Evolutionary conservation across 2,888 invertebrate species (phyloP), one percentile per base, ranked within the genome.

Genomic region (Omphaloscelis lunosa): DNA sequence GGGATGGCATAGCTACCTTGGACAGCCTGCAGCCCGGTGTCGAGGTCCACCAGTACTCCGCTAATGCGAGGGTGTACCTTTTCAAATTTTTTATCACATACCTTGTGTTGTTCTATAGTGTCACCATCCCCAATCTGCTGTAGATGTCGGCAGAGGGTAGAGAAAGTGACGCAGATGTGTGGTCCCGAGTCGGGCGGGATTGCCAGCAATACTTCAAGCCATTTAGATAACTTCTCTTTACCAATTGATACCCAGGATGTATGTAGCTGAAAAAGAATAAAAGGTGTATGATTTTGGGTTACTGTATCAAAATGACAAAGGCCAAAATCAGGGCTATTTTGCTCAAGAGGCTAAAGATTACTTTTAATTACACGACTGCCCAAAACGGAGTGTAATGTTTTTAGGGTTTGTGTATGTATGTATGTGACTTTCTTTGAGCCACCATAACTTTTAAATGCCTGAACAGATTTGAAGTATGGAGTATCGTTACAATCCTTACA

Each of bases 131-230:
- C 96, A 6, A 92, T 93, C 72, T 97, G 93, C 90, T 82, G 96
- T 90, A 88, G 97, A 94, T 97, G 97, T 86, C 97, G 97, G 62
- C 97, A 97, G 71, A 98, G 95, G 58, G 97, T 97, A 75, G 98
- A 97, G 80, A 97, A 97, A 72, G 98, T 96, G 29, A 98, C 97
- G 74, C 98, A 97, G 59, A 97, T 92, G 80, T 97, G 97, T 61
- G 97, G 95, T 17, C 97, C 97, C 0, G 97, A 93, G 83, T 96
- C 97, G 0, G 97, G 91, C 29, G 97, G 95, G 73, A 96, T 91
- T 12, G 94, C 91, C n/a, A 94, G 89, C 62, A 97, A 89, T 51
- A 95, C 94, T 73, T 96, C 95, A 15, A 96, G 89, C 95, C 97
- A 97, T 82, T 95, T 94, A 66, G 92, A 90, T 69, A 97, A 93